Percentiles rank a stretch among this genome's conserved stretches.
These are phyloP conservation scores for Bombus haemorrhoidalis DNA, from an alignment of 1,140 invertebrate genomes.

Conservation along the genomic window DNA sequence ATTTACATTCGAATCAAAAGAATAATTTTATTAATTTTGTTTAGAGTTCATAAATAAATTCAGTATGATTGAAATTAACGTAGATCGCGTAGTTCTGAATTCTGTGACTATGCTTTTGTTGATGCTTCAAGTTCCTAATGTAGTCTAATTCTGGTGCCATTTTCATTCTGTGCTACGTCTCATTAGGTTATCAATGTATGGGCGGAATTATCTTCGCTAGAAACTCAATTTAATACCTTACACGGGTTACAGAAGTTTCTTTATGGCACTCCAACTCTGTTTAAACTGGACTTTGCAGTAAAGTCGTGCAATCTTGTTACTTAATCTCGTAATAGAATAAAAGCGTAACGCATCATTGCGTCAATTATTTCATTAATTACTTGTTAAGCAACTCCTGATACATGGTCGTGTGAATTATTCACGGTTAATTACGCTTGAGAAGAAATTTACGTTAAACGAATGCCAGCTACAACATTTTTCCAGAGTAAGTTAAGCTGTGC, in stretches of 20 bases:
- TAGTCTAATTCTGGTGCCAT: background rate
- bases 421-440: background rate
- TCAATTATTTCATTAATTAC: background rate
- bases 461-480: background rate
- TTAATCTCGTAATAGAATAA: background rate
- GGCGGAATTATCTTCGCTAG: background rate
- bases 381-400: background rate
- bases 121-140: too few species aligned
- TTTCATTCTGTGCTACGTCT: background rate
- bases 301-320: conserved; percentile 18
- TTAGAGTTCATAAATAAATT: too few species aligned
- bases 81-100: too few species aligned
- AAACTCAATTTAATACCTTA: background rate
- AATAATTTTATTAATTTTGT: too few species aligned
- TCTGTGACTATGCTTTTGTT: too few species aligned
- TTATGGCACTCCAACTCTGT: background rate
- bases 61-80: too few species aligned
- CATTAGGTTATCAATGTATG: background rate
- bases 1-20: too few species aligned
- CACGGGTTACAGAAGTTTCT: background rate
- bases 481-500: background rate
- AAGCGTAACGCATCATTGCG: background rate
- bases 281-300: background rate
- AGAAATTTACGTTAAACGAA: background rate
- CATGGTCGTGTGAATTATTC: background rate